Evolutionary conservation across 2,888 invertebrate species (phyloP).

Genomic region (Caenorhabditis sulstoni): DNA sequence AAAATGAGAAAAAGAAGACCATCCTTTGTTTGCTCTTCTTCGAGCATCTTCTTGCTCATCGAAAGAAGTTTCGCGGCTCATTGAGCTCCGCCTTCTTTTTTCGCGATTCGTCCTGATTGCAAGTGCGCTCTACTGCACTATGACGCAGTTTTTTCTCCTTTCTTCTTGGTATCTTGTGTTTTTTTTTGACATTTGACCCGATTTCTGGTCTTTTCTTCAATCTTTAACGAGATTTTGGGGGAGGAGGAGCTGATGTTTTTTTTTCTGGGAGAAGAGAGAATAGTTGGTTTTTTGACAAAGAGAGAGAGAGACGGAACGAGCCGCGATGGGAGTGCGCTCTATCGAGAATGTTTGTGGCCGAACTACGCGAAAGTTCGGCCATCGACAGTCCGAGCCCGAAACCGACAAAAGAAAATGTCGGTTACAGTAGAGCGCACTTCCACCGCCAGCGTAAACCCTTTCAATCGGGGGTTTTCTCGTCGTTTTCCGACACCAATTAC

Average conservation of each 20-base stretch:
- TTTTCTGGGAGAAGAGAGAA: neutral
- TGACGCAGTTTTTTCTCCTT: neutral
- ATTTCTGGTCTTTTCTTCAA: constrained; percentile 24
- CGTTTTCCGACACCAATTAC: constrained; percentile 19
- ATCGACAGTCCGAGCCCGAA: too few species aligned
- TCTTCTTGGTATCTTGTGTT: neutral
- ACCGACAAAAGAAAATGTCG: too few species aligned
- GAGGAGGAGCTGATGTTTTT: too few species aligned
- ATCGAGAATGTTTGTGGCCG: too few species aligned
- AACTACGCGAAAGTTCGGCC: too few species aligned
- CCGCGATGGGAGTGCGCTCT: neutral
- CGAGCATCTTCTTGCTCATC: constrained; percentile 1
- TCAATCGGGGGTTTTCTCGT: neutral
- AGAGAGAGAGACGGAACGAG: too few species aligned
- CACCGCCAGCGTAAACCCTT: too few species aligned
- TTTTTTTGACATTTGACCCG: constrained; percentile 19
- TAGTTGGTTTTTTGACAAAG: neutral
- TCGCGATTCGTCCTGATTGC: too few species aligned
- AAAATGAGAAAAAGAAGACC: too few species aligned
- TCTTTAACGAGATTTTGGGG: constrained; percentile 16
- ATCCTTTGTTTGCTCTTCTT: constrained; percentile 1
- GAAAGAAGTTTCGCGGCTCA: too few species aligned
- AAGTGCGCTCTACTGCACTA: constrained; percentile 3
- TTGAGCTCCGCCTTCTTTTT: too few species aligned
- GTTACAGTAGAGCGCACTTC: too few species aligned